Evolutionary conservation across 1,140 invertebrate species (phyloP), one percentile per base, ranked within the genome.

Genomic region (Drosophila guanche): DNA sequence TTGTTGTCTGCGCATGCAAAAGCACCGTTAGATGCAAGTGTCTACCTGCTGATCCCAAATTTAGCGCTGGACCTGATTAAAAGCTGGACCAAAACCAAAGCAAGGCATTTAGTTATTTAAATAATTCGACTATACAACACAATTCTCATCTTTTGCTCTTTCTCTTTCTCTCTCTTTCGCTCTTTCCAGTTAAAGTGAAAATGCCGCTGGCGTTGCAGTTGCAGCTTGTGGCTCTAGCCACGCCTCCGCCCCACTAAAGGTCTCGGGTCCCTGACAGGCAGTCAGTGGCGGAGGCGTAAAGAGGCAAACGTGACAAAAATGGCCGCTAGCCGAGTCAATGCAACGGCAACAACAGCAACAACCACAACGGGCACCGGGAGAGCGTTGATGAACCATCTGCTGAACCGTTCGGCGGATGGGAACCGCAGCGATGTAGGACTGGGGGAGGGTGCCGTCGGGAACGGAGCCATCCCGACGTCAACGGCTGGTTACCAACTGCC

Each of bases 131-230:
- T 20, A 20, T 20, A 20, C 0, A 20, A 20, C 16, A 20, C 16
- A 20, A 20, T 20, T 20, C 16, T 22, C 8, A 10, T 12, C 12
- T 22, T 42, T 20, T 20, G 16, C 14, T n/a, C 22, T 54, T 3
- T 37, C 4, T 37, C n/a, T 52, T 23, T 16, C 8, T 51, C 2
- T 29, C 12, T 16, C 16, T 20, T 1, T 20, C 16, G 1, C 16
- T 20, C 16, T 8, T 61, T 67, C 5, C 80, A 83, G 79, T 48
- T 41, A 27, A 29, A 41, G 60, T 29, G 47, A 59, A 54, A 41
- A 86, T 86, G 81, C 81, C 67, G 83, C 48, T 60, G 37, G 41
- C 46, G 55, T 53, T 76, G 62, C 77, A 60, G 55, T 45, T 43
- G 50, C 68, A 74, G 69, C 57, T 76, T 29, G 74, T 61, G 51